A percentile compares a stretch with the other conserved stretches of the same genome.
These are phyloP conservation scores for Ammospiza nelsoni DNA, from an alignment of 2,113 vertebrate species.

Conservation along the genomic window DNA sequence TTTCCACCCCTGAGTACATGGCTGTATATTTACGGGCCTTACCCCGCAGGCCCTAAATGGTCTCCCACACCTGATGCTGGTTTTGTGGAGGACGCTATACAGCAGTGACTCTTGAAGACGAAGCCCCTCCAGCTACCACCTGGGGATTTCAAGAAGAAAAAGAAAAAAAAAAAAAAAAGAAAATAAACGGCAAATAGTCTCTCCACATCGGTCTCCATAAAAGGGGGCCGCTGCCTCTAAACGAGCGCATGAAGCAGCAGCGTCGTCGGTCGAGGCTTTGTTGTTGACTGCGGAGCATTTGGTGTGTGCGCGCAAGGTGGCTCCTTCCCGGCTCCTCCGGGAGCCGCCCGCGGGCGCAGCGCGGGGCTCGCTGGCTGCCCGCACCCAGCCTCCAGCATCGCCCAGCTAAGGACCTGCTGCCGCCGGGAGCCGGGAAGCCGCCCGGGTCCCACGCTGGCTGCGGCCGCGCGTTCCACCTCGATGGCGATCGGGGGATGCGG, in stretches of 20 bases:
- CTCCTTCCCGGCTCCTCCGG: neutral
- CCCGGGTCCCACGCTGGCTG: neutral
- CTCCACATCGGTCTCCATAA: neutral
- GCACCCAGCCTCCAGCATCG: neutral
- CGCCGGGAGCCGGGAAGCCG: neutral
- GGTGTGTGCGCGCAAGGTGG: neutral
- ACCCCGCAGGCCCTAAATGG: neutral
- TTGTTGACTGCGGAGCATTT: neutral
- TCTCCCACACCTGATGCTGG: neutral
- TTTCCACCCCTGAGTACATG: rapidly evolving
- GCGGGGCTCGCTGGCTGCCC: neutral
- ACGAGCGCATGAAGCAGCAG: neutral
- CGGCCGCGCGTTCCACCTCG: no score
- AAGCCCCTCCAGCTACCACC: neutral
- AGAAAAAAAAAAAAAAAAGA: no score
- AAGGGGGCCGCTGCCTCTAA: neutral
- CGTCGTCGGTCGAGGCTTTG: neutral
- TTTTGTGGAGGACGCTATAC: neutral
- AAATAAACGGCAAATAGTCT: neutral
- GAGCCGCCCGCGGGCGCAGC: neutral
- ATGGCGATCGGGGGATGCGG: neutral
- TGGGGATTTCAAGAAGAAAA: neutral
- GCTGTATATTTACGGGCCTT: neutral
- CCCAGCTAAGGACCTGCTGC: neutral
- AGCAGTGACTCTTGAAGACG: neutral